These are phyloP conservation scores for Clarias platycephalus DNA, from an alignment of 2,797 vertebrate species.

Conservation along the genomic window DNA sequence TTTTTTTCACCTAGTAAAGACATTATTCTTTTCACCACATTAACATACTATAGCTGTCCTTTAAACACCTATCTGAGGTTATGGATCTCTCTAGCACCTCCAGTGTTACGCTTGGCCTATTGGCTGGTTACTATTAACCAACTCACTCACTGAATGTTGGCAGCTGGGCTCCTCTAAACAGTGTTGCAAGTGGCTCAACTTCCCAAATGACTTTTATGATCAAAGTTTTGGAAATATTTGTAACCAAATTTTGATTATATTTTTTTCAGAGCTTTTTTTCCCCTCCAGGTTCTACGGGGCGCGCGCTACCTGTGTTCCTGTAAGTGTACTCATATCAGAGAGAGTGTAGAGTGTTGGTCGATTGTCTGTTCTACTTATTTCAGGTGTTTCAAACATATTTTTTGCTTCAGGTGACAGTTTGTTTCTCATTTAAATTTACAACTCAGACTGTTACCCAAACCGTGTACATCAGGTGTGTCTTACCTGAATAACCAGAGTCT, in stretches of 20 bases:
- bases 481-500: constrained; percentile 77
- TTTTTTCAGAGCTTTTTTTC: not conserved
- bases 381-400: not conserved
- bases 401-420: not conserved
- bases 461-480: constrained; percentile 34
- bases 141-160: not conserved
- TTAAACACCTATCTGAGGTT: not conserved
- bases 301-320: not conserved
- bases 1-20: not conserved
- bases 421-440: not conserved
- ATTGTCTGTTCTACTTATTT: not conserved
- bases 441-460: not conserved
- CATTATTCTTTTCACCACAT: not conserved
- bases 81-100: not conserved
- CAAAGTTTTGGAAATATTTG: not conserved
- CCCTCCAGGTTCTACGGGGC: not conserved
- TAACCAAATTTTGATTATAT: not conserved
- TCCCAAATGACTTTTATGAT: not conserved
- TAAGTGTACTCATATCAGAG: not conserved
- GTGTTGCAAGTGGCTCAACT: not conserved
- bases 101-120: not conserved
- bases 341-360: not conserved
- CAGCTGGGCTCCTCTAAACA: not conserved
- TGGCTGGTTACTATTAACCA: not conserved
- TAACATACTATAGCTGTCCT: not conserved